Conservation (phyloP, 2,113 vertebrate genomes). For the Corvus hawaiiensis region DNA sequence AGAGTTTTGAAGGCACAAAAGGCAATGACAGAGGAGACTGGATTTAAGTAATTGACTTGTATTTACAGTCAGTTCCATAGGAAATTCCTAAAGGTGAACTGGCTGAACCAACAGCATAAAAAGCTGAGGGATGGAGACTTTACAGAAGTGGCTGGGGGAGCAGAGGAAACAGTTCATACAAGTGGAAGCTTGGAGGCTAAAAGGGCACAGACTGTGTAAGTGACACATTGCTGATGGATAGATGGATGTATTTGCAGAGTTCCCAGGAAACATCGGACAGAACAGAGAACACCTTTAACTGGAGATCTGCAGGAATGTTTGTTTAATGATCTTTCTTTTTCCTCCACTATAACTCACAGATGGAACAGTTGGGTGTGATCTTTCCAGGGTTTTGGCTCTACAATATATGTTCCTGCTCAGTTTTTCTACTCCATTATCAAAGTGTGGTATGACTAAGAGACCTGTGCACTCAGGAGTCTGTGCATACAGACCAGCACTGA, state of each 20-base stretch:
- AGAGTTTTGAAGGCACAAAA: neutral
- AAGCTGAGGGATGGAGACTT: neutral
- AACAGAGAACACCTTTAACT: neutral
- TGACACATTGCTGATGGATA: neutral
- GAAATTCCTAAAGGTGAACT: neutral
- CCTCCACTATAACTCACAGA: neutral
- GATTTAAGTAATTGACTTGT: neutral
- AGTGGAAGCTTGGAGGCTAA: neutral
- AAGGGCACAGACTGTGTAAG: neutral
- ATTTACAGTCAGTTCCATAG: neutral
- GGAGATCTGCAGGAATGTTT: neutral
- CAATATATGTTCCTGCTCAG: neutral
- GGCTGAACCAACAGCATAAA: neutral
- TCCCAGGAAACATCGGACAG: neutral
- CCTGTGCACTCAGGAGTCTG: neutral
- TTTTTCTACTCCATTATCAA: neutral
- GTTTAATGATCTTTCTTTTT: fast-evolving
- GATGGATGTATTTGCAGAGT: neutral
- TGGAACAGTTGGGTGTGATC: neutral
- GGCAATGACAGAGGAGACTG: neutral
- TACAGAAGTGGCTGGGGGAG: neutral
- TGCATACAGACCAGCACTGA: neutral
- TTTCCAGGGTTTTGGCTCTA: neutral
- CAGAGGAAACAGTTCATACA: neutral
- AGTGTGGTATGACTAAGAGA: neutral